These are phyloP conservation scores for Nephrocerus scutellatus DNA, from an alignment of 2,888 invertebrate genomes.

Conservation along the genomic window DNA sequence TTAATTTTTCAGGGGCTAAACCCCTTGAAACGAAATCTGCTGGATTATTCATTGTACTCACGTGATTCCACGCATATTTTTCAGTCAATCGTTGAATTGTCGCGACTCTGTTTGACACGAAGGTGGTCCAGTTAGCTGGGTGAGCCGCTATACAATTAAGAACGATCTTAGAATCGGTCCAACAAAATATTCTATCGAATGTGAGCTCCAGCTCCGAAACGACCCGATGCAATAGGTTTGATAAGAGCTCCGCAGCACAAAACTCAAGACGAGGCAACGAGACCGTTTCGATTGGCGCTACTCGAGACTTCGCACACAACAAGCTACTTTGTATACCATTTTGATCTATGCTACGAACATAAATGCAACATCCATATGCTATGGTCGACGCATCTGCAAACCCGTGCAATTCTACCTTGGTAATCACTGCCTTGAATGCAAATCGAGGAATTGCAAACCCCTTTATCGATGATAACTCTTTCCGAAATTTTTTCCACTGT, in stretches of 20 bases:
- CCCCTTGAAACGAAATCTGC: slow-evolving; percentile 34
- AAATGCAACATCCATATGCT: slow-evolving; percentile 8
- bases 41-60: slow-evolving; percentile 28
- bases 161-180: slow-evolving; percentile 20
- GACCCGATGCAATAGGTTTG: slow-evolving; percentile 19
- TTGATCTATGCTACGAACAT: slow-evolving; percentile 1
- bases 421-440: not conserved
- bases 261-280: slow-evolving; percentile 31
- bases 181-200: slow-evolving; percentile 14
- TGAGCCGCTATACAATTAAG: slow-evolving; percentile 18
- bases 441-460: slow-evolving; percentile 12
- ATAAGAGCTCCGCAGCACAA: slow-evolving; percentile 27
- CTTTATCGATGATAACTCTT: not conserved
- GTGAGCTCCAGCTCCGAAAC: slow-evolving; percentile 7
- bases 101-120: slow-evolving; percentile 17
- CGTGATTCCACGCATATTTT: slow-evolving; percentile 26
- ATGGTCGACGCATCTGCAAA: slow-evolving; percentile 19
- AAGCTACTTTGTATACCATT: not conserved
- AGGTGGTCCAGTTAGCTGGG: slow-evolving; percentile 19
- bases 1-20: not conserved
- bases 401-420: slow-evolving; percentile 10
- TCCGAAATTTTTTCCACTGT: slow-evolving; percentile 9
- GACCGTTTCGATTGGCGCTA: slow-evolving; percentile 15
- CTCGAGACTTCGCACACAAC: slow-evolving; percentile 12
- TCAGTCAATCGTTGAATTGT: slow-evolving; percentile 11